Conservation (phyloP, 64 coral and sea anemone genomes). For the Catalaphyllia jardinei region DNA sequence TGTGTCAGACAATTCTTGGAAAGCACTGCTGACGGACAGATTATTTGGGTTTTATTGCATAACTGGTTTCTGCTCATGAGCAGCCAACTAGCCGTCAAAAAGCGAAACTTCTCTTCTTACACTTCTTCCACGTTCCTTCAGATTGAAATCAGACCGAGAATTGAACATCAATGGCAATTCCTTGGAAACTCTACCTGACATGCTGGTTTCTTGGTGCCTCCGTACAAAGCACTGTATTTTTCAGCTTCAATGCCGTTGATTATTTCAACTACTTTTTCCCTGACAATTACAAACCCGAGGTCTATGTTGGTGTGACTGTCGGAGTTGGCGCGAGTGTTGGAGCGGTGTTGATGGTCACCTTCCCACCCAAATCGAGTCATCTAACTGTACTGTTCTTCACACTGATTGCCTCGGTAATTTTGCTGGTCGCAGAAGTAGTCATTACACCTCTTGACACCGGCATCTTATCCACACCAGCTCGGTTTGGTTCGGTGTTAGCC, state of each 20-base stretch:
- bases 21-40: no score
- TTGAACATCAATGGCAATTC: slow-evolving; percentile 37
- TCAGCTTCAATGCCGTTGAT: slow-evolving; percentile 87
- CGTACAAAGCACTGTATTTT: slow-evolving; percentile 89
- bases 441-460: slow-evolving; percentile 49
- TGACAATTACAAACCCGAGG: slow-evolving; percentile 86
- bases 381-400: slow-evolving; percentile 65
- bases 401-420: slow-evolving; percentile 55
- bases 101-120: no score
- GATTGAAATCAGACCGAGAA: background rate
- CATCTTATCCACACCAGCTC: slow-evolving; percentile 27
- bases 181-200: slow-evolving; percentile 70
- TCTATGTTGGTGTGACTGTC: slow-evolving; percentile 75
- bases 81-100: no score
- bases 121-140: no score
- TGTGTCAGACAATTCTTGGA: no score
- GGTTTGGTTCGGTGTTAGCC: slow-evolving; percentile 64
- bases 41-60: no score
- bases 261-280: slow-evolving; percentile 96
- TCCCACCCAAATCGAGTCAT: slow-evolving; percentile 60
- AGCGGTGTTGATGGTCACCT: slow-evolving; percentile 68
- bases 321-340: slow-evolving; percentile 83
- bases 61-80: no score
- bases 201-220: slow-evolving; percentile 93
- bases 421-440: slow-evolving; percentile 74